These are phyloP conservation scores for Petaurus breviceps DNA, from an alignment of 2,113 vertebrate genomes.

Conservation along the genomic window DNA sequence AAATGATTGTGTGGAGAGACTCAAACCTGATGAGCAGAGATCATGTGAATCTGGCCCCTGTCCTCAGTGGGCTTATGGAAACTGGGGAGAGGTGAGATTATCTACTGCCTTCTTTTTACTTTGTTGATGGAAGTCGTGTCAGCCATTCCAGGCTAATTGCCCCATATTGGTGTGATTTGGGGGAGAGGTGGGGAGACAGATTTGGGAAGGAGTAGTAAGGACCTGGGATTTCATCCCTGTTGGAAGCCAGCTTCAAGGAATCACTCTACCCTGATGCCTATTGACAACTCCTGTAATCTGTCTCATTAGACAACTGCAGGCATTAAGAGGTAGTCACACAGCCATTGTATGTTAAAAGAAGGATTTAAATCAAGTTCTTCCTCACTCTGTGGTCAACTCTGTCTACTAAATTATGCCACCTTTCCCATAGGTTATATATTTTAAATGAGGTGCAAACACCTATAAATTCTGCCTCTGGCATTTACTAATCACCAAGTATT, in stretches of 20 bases:
- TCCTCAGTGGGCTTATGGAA: slow-evolving; percentile 96
- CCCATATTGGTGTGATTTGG: neutral
- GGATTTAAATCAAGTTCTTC: neutral
- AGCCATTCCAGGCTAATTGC: too few relatives aligned
- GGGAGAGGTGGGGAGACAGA: neutral
- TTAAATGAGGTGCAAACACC: neutral
- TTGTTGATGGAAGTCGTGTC: neutral
- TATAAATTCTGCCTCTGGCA: neutral
- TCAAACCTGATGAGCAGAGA: slow-evolving; percentile 92
- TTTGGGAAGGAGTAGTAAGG: neutral
- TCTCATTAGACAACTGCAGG: neutral
- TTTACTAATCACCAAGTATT: neutral
- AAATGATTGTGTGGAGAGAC: slow-evolving; percentile 91
- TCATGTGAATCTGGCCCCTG: slow-evolving; percentile 96
- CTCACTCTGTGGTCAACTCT: neutral
- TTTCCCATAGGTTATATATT: neutral
- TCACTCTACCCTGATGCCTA: neutral
- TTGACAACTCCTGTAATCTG: neutral
- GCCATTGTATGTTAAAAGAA: neutral
- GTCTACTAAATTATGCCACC: neutral
- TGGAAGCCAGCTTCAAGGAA: neutral
- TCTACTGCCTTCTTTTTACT: neutral
- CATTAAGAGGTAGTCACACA: neutral
- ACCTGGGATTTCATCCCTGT: neutral
- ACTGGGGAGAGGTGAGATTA: slow-evolving; percentile 89